Evolutionary conservation across 2,888 invertebrate species (phyloP).

Genomic region (Coecobrya sp.): DNA sequence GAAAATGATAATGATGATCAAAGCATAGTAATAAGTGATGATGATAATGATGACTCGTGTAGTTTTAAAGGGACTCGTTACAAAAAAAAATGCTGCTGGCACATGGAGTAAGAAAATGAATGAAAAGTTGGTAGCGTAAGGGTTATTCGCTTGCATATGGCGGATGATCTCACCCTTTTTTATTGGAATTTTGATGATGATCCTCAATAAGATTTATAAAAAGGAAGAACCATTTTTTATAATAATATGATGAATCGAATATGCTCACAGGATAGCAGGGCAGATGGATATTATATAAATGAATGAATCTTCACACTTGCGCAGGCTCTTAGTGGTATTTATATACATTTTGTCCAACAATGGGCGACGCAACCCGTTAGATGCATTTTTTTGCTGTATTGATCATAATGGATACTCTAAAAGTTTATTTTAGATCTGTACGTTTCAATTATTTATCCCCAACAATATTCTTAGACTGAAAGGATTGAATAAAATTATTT

Average conservation of each 20-base stretch:
- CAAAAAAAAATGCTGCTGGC: not conserved
- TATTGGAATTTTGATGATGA: constrained; percentile 80
- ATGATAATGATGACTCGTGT: constrained; percentile 41
- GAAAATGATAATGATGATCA: not conserved
- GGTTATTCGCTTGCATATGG: constrained; percentile 33
- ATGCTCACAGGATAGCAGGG: not conserved
- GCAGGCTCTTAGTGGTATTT: constrained; percentile 55
- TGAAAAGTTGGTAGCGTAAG: constrained; percentile 1
- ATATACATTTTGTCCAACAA: not conserved
- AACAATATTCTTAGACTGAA: constrained; percentile 37
- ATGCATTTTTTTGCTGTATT: constrained; percentile 40
- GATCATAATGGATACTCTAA: constrained; percentile 21
- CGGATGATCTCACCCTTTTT: constrained; percentile 72
- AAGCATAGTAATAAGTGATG: not conserved
- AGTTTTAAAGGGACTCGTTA: constrained; percentile 39
- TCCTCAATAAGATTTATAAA: constrained; percentile 74
- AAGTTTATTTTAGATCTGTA: constrained; percentile 36
- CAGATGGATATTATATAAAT: constrained; percentile 64
- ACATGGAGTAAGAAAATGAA: constrained; percentile 5
- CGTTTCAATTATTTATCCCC: not conserved
- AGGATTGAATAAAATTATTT: constrained; percentile 53
- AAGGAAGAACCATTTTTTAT: constrained; percentile 57
- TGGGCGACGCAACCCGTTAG: constrained; percentile 35
- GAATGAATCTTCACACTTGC: constrained; percentile 62
- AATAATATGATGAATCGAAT: not conserved